Percentiles rank a stretch among this genome's conserved stretches.
Evolutionary conservation across 2,113 vertebrate genomes (phyloP).

Genomic region (Pelobates fuscus): DNA sequence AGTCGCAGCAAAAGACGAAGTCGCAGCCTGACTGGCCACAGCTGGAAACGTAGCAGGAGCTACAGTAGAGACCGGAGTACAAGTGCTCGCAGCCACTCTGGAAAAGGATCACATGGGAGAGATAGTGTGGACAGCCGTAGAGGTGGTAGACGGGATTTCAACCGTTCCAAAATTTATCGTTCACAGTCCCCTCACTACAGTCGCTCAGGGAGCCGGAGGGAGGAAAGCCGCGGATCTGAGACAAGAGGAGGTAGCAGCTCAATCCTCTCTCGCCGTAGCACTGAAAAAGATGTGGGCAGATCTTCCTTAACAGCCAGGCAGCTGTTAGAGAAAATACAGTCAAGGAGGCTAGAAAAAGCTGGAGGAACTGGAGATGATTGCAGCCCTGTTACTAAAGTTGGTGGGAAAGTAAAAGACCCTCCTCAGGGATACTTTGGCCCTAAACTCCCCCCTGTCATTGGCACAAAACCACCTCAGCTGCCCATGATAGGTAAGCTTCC

Average conservation of each 20-base stretch:
- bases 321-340: constrained; percentile 91
- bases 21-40: constrained; percentile 71
- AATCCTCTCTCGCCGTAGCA: constrained; percentile 57
- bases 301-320: constrained; percentile 89
- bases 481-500: constrained; percentile 94
- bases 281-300: constrained; percentile 77
- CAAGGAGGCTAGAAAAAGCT: constrained; percentile 78
- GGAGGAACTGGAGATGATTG: constrained; percentile 66
- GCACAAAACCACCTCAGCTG: constrained; percentile 86
- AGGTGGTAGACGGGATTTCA: constrained; percentile 81
- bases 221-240: constrained; percentile 69
- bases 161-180: constrained; percentile 91
- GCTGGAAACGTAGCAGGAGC: constrained; percentile 81
- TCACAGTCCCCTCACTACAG: constrained; percentile 90
- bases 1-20: constrained; percentile 81
- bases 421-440: constrained; percentile 97
- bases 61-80: constrained; percentile 83
- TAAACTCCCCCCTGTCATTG: constrained; percentile 88
- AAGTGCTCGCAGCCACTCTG: constrained; percentile 82
- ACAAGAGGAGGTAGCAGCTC: constrained; percentile 64
- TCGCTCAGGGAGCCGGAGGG: constrained; percentile 59
- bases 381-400: constrained; percentile 73
- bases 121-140: constrained; percentile 77
- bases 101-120: constrained; percentile 72
- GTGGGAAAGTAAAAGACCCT: constrained; percentile 92